Evolutionary conservation across 1,140 invertebrate genomes (phyloP), one percentile per base, ranked within the genome.

Genomic region (Pectinophora gossypiella): DNA sequence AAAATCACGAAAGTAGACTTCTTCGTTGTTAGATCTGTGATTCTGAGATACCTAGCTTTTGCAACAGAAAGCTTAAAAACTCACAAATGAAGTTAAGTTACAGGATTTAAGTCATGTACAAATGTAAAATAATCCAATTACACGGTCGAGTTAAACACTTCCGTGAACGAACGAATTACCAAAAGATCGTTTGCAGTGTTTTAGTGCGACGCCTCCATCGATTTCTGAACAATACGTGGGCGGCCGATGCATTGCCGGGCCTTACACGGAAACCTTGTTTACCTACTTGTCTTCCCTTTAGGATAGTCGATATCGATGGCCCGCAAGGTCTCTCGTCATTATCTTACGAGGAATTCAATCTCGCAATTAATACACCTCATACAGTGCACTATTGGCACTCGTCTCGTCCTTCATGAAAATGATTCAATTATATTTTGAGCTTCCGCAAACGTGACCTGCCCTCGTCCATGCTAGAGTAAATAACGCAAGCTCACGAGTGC

Each of bases 201-300:
- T 70, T 72, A 71, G 66, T 74, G 44, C 64, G 63, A 76, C 71
- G 72, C 70, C 72, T 77, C 61, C 70, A 45, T 69, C 63, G 59
- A 72, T 77, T 66, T 64, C 55, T 62, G 72, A 68, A 67, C 62
- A 61, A 64, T 66, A 68, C 76, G 78, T 78, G 68, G 76, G 76
- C 74, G 77, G 75, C 59, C 76, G 77, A 74, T 82, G 76, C 75
- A 78, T 80, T 77, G 66, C 59, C 75, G 57, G 61, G 54, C 77
- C 73, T 65, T 78, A 83, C 70, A 76, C 62, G 73, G 75, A 72
- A 71, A 80, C 66, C 63, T 74, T 60, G 74, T 77, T 75, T 77
- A 74, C 68, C 56, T 75, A 79, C 77, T 72, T 73, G 65, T 72
- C 67, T 76, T 76, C 68, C 72, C 75, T 79, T 76, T 73, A 76